Evolutionary conservation across 2,113 vertebrate species (phyloP).

Genomic region (Andinoacara biseriatus): DNA sequence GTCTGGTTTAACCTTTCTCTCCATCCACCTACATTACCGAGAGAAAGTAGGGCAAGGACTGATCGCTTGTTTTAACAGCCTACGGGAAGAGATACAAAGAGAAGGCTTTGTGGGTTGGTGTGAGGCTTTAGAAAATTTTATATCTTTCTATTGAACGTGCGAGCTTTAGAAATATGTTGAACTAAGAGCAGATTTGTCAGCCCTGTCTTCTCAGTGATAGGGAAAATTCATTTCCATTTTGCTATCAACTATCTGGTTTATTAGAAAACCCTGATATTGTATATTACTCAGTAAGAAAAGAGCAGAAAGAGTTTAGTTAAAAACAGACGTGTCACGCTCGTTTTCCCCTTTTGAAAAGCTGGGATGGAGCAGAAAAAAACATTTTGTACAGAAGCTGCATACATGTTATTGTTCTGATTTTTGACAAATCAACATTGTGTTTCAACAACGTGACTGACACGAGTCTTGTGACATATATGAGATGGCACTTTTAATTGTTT

Average conservation of each 20-base stretch:
- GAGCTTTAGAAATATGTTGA: background rate
- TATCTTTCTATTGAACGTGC: background rate
- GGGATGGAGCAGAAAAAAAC: background rate
- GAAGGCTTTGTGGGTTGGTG: conserved; percentile 12
- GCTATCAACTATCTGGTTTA: background rate
- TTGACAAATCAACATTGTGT: no score
- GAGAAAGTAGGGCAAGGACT: conserved; percentile 56
- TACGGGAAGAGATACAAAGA: conserved; percentile 19
- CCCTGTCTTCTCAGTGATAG: background rate
- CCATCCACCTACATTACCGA: conserved; percentile 19
- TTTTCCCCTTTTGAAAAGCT: background rate
- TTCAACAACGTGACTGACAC: background rate
- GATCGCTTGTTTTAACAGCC: conserved; percentile 19
- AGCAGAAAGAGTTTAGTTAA: background rate
- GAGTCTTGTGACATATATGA: background rate
- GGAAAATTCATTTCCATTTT: background rate
- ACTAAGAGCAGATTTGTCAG: conserved; percentile 2
- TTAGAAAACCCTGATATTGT: background rate
- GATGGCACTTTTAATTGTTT: background rate
- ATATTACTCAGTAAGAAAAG: background rate
- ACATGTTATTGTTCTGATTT: background rate
- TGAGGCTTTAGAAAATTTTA: background rate
- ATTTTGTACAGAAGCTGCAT: background rate
- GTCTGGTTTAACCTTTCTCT: conserved; percentile 15
- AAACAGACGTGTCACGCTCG: background rate